phyloP scores from a whole-genome alignment of 2,888 invertebrate species.

The Coleophora deauratella region DNA sequence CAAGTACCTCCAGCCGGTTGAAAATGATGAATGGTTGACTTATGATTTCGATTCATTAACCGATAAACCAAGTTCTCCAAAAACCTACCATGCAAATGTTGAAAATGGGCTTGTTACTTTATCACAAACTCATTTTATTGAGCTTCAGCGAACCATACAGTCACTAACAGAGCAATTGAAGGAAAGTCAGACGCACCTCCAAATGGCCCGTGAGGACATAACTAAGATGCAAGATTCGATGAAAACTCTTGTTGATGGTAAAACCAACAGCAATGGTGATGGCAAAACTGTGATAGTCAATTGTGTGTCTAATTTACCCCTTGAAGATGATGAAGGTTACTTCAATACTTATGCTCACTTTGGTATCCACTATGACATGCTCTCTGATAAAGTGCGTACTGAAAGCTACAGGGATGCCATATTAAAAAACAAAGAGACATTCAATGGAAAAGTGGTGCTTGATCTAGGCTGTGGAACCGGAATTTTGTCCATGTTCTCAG shows the following conservation, averaged over 20 bases:
- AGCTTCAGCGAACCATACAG: conserved; percentile 75
- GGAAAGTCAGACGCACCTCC: conserved; percentile 73
- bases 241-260: conserved; percentile 66
- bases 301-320: conserved; percentile 62
- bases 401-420: conserved; percentile 91
- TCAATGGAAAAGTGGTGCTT: conserved; percentile 86
- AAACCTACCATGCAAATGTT: conserved; percentile 73
- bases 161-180: conserved; percentile 71
- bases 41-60: conserved; percentile 78
- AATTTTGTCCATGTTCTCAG: conserved; percentile 98
- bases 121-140: conserved; percentile 75
- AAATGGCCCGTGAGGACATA: conserved; percentile 76
- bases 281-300: conserved; percentile 32
- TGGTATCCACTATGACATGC: conserved; percentile 95
- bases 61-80: conserved; percentile 50
- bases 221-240: conserved; percentile 75
- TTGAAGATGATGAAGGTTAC: conserved; percentile 83
- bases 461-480: conserved; percentile 99
- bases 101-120: conserved; percentile 76
- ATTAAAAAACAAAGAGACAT: conserved; percentile 78
- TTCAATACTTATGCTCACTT: conserved; percentile 92
- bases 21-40: conserved; percentile 88
- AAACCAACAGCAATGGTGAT: conserved; percentile 21
- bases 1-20: conserved; percentile 83
- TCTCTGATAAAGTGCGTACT: conserved; percentile 90